Conservation (phyloP, 1,140 invertebrate genomes). For the Magallana gigas region DNA sequence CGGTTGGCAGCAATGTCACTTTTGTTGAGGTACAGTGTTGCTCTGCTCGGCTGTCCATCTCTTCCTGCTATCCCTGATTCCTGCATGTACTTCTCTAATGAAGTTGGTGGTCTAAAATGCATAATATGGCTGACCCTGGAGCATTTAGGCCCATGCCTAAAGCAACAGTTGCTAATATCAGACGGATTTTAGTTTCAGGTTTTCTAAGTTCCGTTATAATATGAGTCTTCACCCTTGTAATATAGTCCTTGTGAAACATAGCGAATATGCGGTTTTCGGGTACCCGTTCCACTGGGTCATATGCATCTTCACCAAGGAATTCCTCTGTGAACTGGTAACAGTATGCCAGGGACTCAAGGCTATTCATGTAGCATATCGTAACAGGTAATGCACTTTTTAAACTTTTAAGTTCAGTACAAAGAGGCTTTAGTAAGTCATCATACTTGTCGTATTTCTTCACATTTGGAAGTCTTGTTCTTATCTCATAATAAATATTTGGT, state of each 20-base stretch:
- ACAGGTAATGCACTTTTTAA: background rate
- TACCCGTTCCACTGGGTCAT: no score
- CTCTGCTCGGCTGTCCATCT: constrained; percentile 33
- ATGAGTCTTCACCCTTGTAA: no score
- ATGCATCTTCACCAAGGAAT: no score
- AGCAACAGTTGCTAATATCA: constrained; percentile 48
- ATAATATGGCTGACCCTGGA: no score
- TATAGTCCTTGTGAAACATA: no score
- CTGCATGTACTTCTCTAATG: constrained; percentile 51
- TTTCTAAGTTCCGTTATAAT: constrained; percentile 49
- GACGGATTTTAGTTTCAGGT: constrained; percentile 20
- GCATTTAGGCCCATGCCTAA: no score
- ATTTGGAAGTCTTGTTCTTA: constrained; percentile 28
- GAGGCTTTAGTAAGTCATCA: constrained; percentile 34
- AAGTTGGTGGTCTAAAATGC: constrained; percentile 48
- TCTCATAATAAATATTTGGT: constrained; percentile 51
- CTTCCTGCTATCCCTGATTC: constrained; percentile 54
- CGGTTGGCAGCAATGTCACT: constrained; percentile 51
- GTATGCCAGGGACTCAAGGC: no score
- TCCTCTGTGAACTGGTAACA: no score
- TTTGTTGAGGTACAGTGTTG: constrained; percentile 48
- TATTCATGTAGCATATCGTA: background rate
- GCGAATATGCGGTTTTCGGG: no score
- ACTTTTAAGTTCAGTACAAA: constrained; percentile 32
- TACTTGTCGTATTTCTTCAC: constrained; percentile 46